These are phyloP conservation scores for Emydocephalus ijimae DNA, from an alignment of 2,113 vertebrate species.

Conservation along the genomic window DNA sequence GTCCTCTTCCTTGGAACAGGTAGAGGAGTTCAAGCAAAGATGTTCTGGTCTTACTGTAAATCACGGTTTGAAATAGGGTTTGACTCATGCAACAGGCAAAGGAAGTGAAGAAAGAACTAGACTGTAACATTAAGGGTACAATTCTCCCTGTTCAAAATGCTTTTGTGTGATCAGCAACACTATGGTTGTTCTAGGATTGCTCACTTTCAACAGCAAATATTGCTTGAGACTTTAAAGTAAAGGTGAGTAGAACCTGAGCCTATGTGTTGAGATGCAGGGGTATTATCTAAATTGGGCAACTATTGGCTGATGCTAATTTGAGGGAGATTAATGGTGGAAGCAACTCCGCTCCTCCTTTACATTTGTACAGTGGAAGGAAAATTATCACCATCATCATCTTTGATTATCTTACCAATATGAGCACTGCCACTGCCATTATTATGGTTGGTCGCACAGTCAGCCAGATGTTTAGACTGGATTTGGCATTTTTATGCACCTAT, in stretches of 20 bases:
- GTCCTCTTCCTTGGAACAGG: conserved; percentile 85
- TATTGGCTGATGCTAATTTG: background rate
- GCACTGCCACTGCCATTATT: background rate
- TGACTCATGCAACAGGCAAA: background rate
- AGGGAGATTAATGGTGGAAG: background rate
- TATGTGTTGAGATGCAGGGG: background rate
- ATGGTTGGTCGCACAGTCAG: background rate
- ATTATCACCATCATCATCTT: background rate
- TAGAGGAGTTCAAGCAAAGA: conserved; percentile 43
- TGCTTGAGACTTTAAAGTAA: background rate
- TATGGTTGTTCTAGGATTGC: background rate
- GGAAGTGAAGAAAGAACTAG: background rate
- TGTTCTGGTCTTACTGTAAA: background rate
- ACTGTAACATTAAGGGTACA: background rate
- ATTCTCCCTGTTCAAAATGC: background rate
- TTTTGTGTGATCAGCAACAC: background rate
- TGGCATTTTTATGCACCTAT: background rate
- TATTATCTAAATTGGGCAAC: background rate
- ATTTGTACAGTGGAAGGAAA: background rate
- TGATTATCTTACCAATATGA: background rate
- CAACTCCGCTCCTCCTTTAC: background rate
- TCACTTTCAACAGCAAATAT: background rate
- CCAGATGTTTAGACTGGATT: background rate
- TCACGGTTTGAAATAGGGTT: background rate
- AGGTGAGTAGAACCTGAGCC: background rate